Conservation (phyloP, 2,888 invertebrate genomes). For the Sturmia bella region DNA sequence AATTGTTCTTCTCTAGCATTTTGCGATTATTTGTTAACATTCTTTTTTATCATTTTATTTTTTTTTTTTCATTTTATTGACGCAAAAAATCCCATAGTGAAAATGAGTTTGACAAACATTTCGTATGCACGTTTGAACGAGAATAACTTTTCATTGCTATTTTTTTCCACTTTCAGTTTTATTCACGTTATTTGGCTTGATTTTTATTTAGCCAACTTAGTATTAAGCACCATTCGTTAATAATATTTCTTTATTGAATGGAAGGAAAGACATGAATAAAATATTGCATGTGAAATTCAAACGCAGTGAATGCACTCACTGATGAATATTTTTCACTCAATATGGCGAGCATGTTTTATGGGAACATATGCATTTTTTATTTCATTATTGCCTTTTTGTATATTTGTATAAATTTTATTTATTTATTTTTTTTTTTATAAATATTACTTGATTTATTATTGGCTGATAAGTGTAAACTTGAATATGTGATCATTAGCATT, state of each 20-base stretch:
- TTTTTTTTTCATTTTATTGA: too few relatives aligned
- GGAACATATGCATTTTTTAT: background rate
- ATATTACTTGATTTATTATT: background rate
- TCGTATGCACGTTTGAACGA: background rate
- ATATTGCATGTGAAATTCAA: slow-evolving; percentile 3
- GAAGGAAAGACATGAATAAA: slow-evolving; percentile 31
- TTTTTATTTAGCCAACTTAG: slow-evolving; percentile 31
- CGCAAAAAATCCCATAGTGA: background rate
- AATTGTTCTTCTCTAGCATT: slow-evolving; percentile 6
- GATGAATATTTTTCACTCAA: slow-evolving; percentile 4
- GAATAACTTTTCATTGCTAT: too few relatives aligned
- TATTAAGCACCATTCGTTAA: slow-evolving; percentile 42
- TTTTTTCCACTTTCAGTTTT: slow-evolving; percentile 5
- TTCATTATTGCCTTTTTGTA: background rate
- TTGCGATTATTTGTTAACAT: slow-evolving; percentile 35
- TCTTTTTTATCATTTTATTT: too few relatives aligned
- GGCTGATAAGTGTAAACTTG: too few relatives aligned
- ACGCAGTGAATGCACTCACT: background rate
- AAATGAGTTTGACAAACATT: slow-evolving; percentile 24
- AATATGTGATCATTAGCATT: too few relatives aligned
- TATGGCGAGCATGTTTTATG: slow-evolving; percentile 16
- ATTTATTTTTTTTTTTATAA: too few relatives aligned
- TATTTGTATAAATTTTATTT: slow-evolving; percentile 8
- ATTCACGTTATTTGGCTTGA: slow-evolving; percentile 8
- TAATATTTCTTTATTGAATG: slow-evolving; percentile 40